phyloP scores from a whole-genome alignment of 2,888 invertebrate species.

The Macrosiphum euphorbiae region DNA sequence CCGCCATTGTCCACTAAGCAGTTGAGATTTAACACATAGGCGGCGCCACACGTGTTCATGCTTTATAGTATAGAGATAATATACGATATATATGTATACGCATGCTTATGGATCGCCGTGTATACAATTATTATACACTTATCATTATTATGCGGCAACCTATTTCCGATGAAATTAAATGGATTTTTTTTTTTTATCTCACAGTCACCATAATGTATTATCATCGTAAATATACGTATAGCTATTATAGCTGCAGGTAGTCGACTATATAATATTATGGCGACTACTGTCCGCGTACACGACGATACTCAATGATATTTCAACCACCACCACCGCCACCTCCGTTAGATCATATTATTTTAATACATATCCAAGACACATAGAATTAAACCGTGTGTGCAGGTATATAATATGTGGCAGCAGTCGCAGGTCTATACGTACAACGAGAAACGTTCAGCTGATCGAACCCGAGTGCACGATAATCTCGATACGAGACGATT shows the following conservation, averaged over 20 bases:
- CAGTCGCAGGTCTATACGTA: neutral
- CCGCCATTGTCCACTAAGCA: too few species aligned
- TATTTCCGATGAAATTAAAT: neutral
- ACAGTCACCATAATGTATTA: neutral
- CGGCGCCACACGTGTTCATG: too few species aligned
- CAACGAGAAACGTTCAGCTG: neutral
- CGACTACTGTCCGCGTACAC: slow-evolving; percentile 2
- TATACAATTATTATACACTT: neutral
- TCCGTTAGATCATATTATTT: neutral
- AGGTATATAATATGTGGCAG: neutral
- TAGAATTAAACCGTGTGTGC: neutral
- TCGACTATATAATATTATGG: neutral
- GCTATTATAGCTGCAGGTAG: neutral
- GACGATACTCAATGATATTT: neutral
- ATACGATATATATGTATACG: neutral
- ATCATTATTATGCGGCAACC: neutral
- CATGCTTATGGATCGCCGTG: neutral
- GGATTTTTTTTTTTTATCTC: neutral
- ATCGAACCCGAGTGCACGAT: neutral
- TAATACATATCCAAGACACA: neutral
- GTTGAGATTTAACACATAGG: too few species aligned
- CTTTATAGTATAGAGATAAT: too few species aligned
- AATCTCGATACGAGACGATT: neutral
- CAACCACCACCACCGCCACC: neutral
- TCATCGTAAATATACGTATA: neutral